phyloP scores from a whole-genome alignment of 2,113 vertebrate species.

The Cyrtonyx montezumae region DNA sequence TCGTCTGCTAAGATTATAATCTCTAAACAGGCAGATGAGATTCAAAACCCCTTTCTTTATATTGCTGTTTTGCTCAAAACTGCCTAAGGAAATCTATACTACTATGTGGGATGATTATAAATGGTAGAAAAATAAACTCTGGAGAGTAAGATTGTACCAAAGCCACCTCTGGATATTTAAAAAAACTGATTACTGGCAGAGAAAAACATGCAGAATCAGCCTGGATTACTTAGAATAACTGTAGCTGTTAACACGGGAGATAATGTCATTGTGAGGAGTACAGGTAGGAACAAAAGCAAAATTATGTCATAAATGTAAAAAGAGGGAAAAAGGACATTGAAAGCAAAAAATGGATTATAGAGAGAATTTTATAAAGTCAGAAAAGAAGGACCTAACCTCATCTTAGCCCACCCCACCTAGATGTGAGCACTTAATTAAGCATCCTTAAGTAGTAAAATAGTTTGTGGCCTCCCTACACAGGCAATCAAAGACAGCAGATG shows the following conservation, averaged over 20 bases:
- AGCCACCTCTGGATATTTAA: neutral
- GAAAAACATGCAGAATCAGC: neutral
- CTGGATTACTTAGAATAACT: neutral
- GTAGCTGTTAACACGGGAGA: neutral
- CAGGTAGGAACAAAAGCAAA: neutral
- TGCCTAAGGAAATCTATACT: neutral
- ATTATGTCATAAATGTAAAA: accelerated
- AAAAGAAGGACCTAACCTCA: neutral
- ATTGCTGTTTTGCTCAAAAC: neutral
- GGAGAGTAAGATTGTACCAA: neutral
- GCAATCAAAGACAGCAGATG: accelerated
- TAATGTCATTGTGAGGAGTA: neutral
- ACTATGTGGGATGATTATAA: neutral
- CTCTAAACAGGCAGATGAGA: neutral
- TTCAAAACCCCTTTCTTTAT: neutral
- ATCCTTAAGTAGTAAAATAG: neutral
- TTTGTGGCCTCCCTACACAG: neutral
- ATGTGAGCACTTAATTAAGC: neutral
- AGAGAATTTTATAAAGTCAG: neutral
- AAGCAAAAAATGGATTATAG: neutral
- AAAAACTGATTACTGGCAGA: neutral
- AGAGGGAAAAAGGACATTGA: neutral
- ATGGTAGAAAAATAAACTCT: neutral
- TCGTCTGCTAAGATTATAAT: neutral
- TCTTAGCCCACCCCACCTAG: neutral